phyloP scores from a whole-genome alignment of 2,888 invertebrate genomes.

The Pyrrhia umbra region DNA sequence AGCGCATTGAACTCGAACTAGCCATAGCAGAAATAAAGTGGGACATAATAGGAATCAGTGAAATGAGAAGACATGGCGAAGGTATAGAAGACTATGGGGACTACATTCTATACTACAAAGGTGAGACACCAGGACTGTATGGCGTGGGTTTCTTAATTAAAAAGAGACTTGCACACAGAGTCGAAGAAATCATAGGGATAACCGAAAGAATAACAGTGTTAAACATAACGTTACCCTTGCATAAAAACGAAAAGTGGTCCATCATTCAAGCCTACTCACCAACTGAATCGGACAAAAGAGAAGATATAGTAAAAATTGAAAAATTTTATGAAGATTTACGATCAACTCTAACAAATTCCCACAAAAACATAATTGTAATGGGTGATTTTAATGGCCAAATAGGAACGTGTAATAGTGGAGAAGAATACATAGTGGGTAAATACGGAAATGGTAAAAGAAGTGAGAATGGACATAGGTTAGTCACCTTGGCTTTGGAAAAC shows the following conservation, averaged over 20 bases:
- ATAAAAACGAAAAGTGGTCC: background rate
- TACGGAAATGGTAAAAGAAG: background rate
- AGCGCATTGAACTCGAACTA: slow-evolving; percentile 9
- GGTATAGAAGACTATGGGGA: slow-evolving; percentile 4
- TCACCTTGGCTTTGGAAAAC: background rate
- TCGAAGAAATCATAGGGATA: background rate
- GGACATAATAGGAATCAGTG: slow-evolving; percentile 23
- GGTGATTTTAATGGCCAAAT: background rate
- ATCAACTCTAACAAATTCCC: background rate
- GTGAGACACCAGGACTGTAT: background rate
- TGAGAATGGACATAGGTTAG: background rate
- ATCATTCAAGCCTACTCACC: background rate
- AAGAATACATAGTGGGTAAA: background rate
- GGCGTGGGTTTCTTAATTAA: background rate
- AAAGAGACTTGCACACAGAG: background rate
- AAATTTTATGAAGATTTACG: background rate
- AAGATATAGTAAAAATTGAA: background rate
- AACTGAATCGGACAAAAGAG: background rate
- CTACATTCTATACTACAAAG: background rate
- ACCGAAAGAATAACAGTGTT: background rate
- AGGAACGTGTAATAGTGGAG: background rate
- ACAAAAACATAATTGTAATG: background rate
- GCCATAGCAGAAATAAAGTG: slow-evolving; percentile 9
- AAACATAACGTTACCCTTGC: background rate
- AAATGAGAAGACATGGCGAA: slow-evolving; percentile 18